Evolutionary conservation across 2,888 invertebrate genomes (phyloP).

Genomic region (Rotaria sp.): DNA sequence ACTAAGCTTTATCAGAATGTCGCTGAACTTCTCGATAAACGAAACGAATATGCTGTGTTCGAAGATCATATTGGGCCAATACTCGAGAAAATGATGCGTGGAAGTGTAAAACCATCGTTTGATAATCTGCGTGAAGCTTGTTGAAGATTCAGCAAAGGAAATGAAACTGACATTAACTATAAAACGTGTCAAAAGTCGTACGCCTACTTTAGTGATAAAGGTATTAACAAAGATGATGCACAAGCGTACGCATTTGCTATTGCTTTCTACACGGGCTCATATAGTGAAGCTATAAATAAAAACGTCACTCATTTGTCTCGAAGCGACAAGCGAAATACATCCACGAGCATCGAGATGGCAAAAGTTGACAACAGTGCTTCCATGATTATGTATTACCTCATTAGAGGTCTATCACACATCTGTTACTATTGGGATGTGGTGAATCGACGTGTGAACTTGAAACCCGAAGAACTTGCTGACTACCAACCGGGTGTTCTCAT

Average conservation of each 20-base stretch:
- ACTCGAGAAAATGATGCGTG: neutral
- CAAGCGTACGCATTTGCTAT: neutral
- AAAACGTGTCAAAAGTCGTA: neutral
- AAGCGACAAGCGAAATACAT: neutral
- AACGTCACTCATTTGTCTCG: neutral
- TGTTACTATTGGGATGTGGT: neutral
- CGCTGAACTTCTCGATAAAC: too few species aligned
- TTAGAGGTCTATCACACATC: neutral
- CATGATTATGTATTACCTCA: slow-evolving; percentile 2
- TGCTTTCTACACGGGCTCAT: neutral
- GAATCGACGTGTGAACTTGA: neutral
- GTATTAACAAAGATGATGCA: neutral
- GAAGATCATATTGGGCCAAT: neutral
- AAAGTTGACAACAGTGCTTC: neutral
- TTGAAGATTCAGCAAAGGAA: neutral
- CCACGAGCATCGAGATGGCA: neutral
- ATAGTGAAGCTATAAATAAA: neutral
- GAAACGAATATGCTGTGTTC: too few species aligned
- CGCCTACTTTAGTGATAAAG: neutral
- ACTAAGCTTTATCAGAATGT: too few species aligned
- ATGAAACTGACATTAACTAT: neutral
- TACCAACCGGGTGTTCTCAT: neutral
- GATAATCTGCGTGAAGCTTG: neutral
- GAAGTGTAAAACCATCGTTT: neutral
- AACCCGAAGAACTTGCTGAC: neutral